phyloP scores from a whole-genome alignment of 2,888 invertebrate species.

The Vesta saturnalis region DNA sequence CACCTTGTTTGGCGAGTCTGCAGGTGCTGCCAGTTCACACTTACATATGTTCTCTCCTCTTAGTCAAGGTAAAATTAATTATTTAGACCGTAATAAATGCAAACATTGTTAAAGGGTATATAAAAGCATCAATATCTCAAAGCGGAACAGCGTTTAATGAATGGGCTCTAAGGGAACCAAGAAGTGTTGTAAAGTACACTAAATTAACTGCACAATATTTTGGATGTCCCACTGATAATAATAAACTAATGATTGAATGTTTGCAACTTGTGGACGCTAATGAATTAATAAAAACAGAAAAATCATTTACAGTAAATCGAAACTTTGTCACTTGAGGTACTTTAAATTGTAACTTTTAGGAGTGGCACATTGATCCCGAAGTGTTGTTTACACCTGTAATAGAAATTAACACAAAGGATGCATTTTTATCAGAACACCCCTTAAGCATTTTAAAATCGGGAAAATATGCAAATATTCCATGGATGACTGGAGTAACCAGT shows the following conservation, averaged over 20 bases:
- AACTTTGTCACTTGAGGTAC: too few species aligned
- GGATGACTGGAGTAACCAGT: constrained; percentile 78
- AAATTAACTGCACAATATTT: neutral
- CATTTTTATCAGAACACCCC: constrained; percentile 75
- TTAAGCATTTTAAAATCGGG: constrained; percentile 64
- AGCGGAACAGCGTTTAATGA: constrained; percentile 73
- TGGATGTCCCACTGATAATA: neutral
- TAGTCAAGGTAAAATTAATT: constrained; percentile 53
- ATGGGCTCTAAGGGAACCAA: constrained; percentile 47
- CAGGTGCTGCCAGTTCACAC: constrained; percentile 61
- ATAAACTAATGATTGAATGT: constrained; percentile 6
- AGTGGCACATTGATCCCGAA: constrained; percentile 82
- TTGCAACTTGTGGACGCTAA: constrained; percentile 8
- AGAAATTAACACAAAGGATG: constrained; percentile 73
- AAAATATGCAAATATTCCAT: constrained; percentile 68
- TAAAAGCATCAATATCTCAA: constrained; percentile 72
- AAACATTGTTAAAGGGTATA: constrained; percentile 7
- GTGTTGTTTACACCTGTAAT: constrained; percentile 82
- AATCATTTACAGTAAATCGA: constrained; percentile 63
- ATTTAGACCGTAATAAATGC: neutral
- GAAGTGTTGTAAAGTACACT: neutral
- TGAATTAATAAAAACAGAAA: constrained; percentile 51
- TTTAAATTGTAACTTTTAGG: constrained; percentile 73
- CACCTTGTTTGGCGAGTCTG: constrained; percentile 61
- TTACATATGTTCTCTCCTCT: constrained; percentile 60